These are phyloP conservation scores for Thera britannica DNA, from an alignment of 2,888 invertebrate species.

Conservation along the genomic window DNA sequence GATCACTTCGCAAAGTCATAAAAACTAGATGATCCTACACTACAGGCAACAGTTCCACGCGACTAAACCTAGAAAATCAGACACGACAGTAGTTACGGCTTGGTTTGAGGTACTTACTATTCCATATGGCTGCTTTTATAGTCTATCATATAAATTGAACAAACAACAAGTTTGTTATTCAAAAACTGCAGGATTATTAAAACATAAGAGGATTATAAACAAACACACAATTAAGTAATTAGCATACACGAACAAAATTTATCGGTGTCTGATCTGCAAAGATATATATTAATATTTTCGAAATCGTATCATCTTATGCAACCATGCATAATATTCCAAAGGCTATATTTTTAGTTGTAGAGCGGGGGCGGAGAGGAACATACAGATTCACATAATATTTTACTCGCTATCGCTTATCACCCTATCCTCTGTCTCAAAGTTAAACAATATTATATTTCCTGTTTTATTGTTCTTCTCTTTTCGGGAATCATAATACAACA, in stretches of 20 bases:
- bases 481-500: slow-evolving; percentile 8
- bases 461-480: slow-evolving; percentile 1
- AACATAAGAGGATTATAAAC: background rate
- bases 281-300: background rate
- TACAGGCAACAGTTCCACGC: too few species aligned
- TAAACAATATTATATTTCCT: background rate
- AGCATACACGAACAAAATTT: slow-evolving; percentile 3
- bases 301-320: background rate
- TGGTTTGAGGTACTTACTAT: too few species aligned
- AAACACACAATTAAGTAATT: background rate
- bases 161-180: background rate
- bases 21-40: too few species aligned
- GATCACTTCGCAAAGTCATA: too few species aligned
- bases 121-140: too few species aligned
- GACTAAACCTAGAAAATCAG: too few species aligned
- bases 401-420: too few species aligned
- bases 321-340: background rate
- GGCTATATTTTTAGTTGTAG: background rate
- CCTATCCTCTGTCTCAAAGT: background rate
- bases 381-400: background rate
- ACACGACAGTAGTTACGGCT: too few species aligned
- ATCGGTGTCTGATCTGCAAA: background rate
- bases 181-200: background rate
- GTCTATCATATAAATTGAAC: too few species aligned
- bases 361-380: background rate